Evolutionary conservation across 2,113 vertebrate genomes (phyloP).

Genomic region (Pitta sordida): DNA sequence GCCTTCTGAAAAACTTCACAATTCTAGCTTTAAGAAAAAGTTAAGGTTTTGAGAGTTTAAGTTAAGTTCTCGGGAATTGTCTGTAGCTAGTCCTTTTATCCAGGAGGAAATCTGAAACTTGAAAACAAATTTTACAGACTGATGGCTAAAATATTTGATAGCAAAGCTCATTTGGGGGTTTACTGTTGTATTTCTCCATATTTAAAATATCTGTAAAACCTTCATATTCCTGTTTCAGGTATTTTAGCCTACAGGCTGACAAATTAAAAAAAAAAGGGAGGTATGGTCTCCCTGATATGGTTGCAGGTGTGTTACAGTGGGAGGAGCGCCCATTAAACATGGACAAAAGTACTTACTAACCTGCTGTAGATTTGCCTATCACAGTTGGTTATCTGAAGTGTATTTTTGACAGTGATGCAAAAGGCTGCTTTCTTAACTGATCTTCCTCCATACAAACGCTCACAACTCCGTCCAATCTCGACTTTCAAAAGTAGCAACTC

Average conservation of each 20-base stretch:
- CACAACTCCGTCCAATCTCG: not conserved
- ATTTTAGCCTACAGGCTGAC: not conserved
- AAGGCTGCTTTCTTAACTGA: not conserved
- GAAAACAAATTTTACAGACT: not conserved
- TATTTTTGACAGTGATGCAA: not conserved
- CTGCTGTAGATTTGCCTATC: not conserved
- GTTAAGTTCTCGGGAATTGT: not conserved
- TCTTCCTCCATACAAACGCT: too few relatives aligned
- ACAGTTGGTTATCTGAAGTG: not conserved
- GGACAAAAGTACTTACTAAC: not conserved
- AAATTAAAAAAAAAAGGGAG: not conserved
- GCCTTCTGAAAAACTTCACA: not conserved
- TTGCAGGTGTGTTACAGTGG: not conserved
- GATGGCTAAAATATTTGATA: not conserved
- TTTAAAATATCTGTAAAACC: not conserved
- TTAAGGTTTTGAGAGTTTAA: not conserved
- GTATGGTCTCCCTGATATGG: not conserved
- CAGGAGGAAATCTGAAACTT: not conserved
- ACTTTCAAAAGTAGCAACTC: not conserved
- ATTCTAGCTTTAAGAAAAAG: not conserved
- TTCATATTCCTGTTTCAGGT: not conserved
- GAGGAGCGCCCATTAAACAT: not conserved
- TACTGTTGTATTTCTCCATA: not conserved
- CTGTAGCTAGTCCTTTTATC: not conserved
- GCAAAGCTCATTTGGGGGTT: not conserved